Percentiles rank a stretch among this genome's conserved stretches.
Conservation (phyloP, 2,888 invertebrate genomes). For the Scrobipalpa atriplicella region DNA sequence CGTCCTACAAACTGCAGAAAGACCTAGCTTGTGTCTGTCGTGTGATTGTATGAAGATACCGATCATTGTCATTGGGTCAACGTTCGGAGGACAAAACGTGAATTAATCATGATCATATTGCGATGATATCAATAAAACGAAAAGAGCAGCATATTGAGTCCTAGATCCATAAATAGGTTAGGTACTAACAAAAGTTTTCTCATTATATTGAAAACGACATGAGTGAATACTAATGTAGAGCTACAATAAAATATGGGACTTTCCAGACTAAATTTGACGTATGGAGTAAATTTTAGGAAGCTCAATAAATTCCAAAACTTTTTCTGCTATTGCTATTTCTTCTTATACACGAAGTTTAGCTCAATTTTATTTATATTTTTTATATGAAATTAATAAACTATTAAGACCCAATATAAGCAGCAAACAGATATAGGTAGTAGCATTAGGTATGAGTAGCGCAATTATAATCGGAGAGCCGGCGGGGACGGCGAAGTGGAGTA, state of each 20-base stretch:
- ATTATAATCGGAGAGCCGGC: constrained; percentile 40
- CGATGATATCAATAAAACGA: constrained; percentile 1
- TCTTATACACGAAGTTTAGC: too few relatives aligned
- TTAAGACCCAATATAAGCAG: neutral
- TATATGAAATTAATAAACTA: neutral
- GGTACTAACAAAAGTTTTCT: too few relatives aligned
- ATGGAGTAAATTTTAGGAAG: too few relatives aligned
- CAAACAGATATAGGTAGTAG: neutral
- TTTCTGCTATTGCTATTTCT: too few relatives aligned
- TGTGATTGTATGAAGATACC: constrained; percentile 38
- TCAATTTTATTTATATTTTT: neutral
- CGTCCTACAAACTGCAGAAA: constrained; percentile 49
- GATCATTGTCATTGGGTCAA: constrained; percentile 59
- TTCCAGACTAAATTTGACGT: too few relatives aligned
- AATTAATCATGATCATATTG: constrained; percentile 62
- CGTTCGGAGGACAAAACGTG: constrained; percentile 59
- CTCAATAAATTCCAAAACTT: too few relatives aligned
- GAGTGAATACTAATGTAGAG: too few relatives aligned
- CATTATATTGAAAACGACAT: too few relatives aligned
- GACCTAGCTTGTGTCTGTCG: constrained; percentile 42
- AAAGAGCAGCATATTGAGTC: neutral
- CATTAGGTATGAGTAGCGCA: neutral
- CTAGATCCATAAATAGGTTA: too few relatives aligned
- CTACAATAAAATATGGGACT: too few relatives aligned
- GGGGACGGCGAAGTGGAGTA: constrained; percentile 62